Evolutionary conservation across 2,113 vertebrate species (phyloP).

Genomic region (Trogon melanurus): DNA sequence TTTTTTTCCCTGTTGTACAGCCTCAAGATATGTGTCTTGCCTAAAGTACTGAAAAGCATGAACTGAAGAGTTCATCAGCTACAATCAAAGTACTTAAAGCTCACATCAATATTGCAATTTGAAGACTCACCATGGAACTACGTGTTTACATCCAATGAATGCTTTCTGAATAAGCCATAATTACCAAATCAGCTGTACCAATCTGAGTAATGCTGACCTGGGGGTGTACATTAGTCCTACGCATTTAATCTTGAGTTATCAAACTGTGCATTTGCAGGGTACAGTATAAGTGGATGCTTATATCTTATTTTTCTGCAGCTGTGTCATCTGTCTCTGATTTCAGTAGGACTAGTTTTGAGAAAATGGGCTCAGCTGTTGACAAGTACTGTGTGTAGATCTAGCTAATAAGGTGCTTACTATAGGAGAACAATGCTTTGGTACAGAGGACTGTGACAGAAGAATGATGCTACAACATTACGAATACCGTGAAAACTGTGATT

Average conservation of each 20-base stretch:
- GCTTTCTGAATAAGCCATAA: neutral
- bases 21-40: neutral
- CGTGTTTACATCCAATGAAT: neutral
- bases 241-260: neutral
- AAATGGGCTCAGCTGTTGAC: neutral
- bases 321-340: neutral
- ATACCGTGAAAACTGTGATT: neutral
- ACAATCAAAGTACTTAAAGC: neutral
- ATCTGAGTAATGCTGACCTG: neutral
- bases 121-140: neutral
- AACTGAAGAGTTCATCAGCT: neutral
- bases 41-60: neutral
- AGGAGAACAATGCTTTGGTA: neutral
- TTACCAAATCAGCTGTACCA: neutral
- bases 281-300: neutral
- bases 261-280: neutral
- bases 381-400: neutral
- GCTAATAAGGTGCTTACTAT: neutral
- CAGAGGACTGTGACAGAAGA: neutral
- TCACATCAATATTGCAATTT: neutral
- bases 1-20: neutral
- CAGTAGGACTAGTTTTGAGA: neutral
- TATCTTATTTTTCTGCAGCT: neutral
- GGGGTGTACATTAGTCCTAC: neutral
- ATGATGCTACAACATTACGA: neutral